Evolutionary conservation across 2,888 invertebrate species (phyloP).

Genomic region (Caenorhabditis sp.): DNA sequence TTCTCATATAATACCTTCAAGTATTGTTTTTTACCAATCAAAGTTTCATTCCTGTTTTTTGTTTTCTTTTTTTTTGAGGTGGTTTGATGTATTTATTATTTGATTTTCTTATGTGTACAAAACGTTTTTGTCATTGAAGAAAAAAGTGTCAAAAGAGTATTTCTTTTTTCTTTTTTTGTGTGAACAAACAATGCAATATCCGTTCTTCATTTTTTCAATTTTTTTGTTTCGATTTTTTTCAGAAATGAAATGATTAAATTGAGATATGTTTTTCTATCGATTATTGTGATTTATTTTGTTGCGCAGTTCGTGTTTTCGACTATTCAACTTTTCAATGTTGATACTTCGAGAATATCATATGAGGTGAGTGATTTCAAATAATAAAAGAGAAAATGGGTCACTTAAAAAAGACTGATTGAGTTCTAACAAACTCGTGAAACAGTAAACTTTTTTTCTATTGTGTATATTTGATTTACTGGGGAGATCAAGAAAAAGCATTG

Average conservation of each 20-base stretch:
- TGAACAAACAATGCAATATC: conserved; percentile 3
- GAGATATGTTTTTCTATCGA: conserved; percentile 9
- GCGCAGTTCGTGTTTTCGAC: conserved; percentile 24
- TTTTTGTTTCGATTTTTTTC: conserved; percentile 1
- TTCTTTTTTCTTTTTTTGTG: conserved; percentile 5
- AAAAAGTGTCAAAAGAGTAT: conserved; percentile 29
- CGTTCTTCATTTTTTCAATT: conserved; percentile 12
- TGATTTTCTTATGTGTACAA: background rate
- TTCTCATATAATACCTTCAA: background rate
- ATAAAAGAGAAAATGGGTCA: too few relatives aligned
- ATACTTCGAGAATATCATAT: conserved; percentile 16
- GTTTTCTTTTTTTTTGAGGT: background rate
- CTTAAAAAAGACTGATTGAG: too few relatives aligned
- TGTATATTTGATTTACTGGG: too few relatives aligned
- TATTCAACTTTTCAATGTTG: conserved; percentile 22
- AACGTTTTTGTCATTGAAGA: background rate
- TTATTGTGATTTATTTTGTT: conserved; percentile 29
- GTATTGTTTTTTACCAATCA: background rate
- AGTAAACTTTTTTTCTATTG: too few relatives aligned
- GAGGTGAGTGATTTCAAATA: conserved; percentile 14
- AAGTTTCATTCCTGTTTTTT: background rate
- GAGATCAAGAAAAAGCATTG: too few relatives aligned
- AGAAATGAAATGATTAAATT: background rate
- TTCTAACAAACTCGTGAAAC: too few relatives aligned
- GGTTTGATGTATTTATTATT: background rate